phyloP scores from a whole-genome alignment of 1,140 invertebrate genomes.

The Stegodyphus dumicola region DNA sequence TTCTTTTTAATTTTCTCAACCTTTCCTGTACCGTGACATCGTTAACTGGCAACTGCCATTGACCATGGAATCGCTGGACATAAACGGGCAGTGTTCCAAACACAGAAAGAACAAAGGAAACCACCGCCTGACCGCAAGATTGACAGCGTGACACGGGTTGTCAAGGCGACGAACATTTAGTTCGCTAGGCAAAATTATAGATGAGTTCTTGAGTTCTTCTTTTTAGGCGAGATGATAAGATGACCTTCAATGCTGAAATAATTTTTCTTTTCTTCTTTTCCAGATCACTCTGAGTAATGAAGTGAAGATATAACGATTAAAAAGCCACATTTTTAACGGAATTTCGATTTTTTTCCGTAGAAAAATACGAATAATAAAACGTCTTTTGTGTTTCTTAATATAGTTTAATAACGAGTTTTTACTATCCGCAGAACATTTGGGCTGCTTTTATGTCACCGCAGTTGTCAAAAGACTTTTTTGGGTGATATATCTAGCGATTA shows the following conservation, averaged over 20 bases:
- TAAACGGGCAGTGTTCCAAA: conserved; percentile 17
- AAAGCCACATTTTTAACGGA: too few relatives aligned
- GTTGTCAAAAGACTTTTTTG: too few relatives aligned
- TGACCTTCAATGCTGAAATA: conserved; percentile 21
- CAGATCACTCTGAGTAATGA: too few relatives aligned
- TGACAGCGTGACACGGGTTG: neutral
- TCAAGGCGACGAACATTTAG: neutral
- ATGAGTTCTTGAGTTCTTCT: conserved; percentile 1
- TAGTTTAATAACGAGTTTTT: too few relatives aligned
- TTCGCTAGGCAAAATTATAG: conserved; percentile 9
- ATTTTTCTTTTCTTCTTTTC: too few relatives aligned
- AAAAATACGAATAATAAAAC: too few relatives aligned
- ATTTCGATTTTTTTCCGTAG: too few relatives aligned
- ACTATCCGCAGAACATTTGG: too few relatives aligned
- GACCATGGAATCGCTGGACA: neutral
- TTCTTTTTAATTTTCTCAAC: neutral
- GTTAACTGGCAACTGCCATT: conserved; percentile 6
- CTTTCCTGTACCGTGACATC: neutral
- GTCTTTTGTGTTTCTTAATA: too few relatives aligned
- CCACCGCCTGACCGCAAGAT: neutral
- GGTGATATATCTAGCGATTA: too few relatives aligned
- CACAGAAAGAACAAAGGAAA: conserved; percentile 1
- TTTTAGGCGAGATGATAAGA: conserved; percentile 24
- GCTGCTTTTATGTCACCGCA: too few relatives aligned
- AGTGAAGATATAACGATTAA: too few relatives aligned